Evolutionary conservation across 2,888 invertebrate species (phyloP).

Genomic region (Allacma fusca): DNA sequence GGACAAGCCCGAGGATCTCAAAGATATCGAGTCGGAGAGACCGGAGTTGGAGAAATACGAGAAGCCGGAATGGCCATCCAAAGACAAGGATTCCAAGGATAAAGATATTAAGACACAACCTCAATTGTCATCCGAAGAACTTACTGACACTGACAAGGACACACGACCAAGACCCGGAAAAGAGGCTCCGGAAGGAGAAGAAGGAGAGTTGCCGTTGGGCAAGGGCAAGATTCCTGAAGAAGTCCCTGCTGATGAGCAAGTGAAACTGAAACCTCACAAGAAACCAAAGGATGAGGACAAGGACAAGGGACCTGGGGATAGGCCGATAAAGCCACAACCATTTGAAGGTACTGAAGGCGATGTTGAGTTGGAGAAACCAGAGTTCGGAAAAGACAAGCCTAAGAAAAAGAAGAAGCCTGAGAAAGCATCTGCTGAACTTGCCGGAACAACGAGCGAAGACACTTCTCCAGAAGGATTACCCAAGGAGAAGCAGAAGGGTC

Average conservation of each 20-base stretch:
- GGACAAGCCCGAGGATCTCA: constrained; percentile 22
- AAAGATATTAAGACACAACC: constrained; percentile 48
- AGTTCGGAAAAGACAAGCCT: constrained; percentile 53
- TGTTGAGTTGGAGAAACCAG: not conserved
- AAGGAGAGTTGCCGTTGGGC: constrained; percentile 22
- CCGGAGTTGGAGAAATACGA: constrained; percentile 48
- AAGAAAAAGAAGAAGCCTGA: constrained; percentile 37
- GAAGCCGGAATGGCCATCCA: constrained; percentile 61
- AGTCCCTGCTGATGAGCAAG: constrained; percentile 18
- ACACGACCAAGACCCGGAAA: not conserved
- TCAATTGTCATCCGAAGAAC: not conserved
- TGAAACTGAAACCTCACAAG: constrained; percentile 31
- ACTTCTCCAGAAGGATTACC: not conserved
- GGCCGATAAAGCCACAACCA: constrained; percentile 56
- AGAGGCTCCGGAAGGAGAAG: constrained; percentile 24
- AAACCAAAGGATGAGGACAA: constrained; percentile 12
- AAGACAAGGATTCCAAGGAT: constrained; percentile 59
- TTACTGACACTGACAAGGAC: not conserved
- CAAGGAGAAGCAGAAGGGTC: no score
- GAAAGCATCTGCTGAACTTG: not conserved
- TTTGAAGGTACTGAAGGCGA: constrained; percentile 52
- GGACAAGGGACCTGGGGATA: not conserved
- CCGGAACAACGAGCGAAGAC: not conserved
- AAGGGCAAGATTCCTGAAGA: constrained; percentile 43
- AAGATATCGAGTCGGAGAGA: constrained; percentile 43